Evolutionary conservation across 2,797 vertebrate genomes (phyloP), one percentile per base, ranked within the genome.

Genomic region (Rhinoraja longicauda): DNA sequence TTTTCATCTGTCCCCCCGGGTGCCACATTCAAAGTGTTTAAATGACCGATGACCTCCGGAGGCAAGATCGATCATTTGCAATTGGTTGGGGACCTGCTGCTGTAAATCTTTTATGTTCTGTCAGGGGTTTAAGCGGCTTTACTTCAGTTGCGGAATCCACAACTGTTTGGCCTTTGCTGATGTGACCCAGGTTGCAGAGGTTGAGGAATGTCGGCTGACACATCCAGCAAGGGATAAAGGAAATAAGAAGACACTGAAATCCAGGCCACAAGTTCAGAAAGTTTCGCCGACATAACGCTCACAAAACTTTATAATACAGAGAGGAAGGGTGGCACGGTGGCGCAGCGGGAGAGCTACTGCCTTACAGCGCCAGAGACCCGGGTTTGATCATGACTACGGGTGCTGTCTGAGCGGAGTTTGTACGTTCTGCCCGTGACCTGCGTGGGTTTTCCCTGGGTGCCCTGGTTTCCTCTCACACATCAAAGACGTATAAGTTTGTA

Each of bases 111-210:
- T 90, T 72, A 70, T 39, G 32, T 2, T 67, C 62, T 70, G n/a
- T 70, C 62, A 90, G 88, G 67, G 72, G 72, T 90, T 32, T n/a
- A 72, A 90, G 62, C 90, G 88, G 3, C 67, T 39, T 53, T 73
- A 12, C 77, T 19, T 12, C 10, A 39, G 32, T 24, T 53, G 1
- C 26, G 92, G 32, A 6, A 32, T 86, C 67, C 67, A 39, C 32
- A 53, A 72, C 29, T 70, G 17, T 21, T 29, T 73, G 3, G 39
- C 67, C 36, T 73, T 91, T 91, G 70, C 90, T 92, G 39, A 73
- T 73, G 26, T 15, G 92, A 26, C 45, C 12, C 26, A 29, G 24
- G 70, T 75, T 67, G 67, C 13, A 45, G 24, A 75, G 90, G 72
- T 2, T 29, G 70, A 92, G 67, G 75, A 72, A 45, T 15, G 70